These are phyloP conservation scores for Penaeus chinensis DNA, from an alignment of 1,140 invertebrate genomes.

Conservation along the genomic window DNA sequence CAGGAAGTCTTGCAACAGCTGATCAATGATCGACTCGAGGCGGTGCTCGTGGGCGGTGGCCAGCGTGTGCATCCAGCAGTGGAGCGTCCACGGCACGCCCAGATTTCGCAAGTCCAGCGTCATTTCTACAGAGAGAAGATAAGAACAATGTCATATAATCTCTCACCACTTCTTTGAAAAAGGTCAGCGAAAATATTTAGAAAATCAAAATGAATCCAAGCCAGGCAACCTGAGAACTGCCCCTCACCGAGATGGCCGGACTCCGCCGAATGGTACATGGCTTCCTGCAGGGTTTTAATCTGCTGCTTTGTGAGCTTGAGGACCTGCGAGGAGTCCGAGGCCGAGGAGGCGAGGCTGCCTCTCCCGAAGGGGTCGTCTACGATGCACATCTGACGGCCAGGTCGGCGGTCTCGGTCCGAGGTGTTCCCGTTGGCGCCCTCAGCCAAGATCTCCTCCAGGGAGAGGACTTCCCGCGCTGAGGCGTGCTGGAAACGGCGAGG, in stretches of 20 bases:
- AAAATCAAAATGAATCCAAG: not conserved
- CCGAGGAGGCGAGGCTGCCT: constrained; percentile 51
- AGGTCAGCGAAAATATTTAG: not conserved
- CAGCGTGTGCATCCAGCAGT: constrained; percentile 92
- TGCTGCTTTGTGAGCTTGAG: constrained; percentile 82
- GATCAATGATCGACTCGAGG: constrained; percentile 87
- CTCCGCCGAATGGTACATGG: constrained; percentile 92
- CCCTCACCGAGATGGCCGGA: constrained; percentile 85
- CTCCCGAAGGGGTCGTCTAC: constrained; percentile 57
- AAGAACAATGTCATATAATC: not conserved
- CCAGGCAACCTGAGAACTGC: not conserved
- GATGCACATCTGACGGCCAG: constrained; percentile 42
- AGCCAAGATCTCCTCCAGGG: constrained; percentile 89
- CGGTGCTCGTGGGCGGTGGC: constrained; percentile 85
- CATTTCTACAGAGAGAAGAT: constrained; percentile 74
- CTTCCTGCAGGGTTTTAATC: constrained; percentile 86
- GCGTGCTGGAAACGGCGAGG: constrained; percentile 70
- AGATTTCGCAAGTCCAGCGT: constrained; percentile 85
- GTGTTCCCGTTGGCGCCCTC: constrained; percentile 75
- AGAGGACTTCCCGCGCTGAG: constrained; percentile 78
- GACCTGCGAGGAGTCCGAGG: constrained; percentile 59
- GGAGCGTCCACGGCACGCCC: constrained; percentile 88
- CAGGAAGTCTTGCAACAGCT: constrained; percentile 88
- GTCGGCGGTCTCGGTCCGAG: constrained; percentile 62
- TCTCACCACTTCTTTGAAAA: not conserved